Evolutionary conservation across 2,113 vertebrate genomes (phyloP).

Genomic region (Sitta europaea): DNA sequence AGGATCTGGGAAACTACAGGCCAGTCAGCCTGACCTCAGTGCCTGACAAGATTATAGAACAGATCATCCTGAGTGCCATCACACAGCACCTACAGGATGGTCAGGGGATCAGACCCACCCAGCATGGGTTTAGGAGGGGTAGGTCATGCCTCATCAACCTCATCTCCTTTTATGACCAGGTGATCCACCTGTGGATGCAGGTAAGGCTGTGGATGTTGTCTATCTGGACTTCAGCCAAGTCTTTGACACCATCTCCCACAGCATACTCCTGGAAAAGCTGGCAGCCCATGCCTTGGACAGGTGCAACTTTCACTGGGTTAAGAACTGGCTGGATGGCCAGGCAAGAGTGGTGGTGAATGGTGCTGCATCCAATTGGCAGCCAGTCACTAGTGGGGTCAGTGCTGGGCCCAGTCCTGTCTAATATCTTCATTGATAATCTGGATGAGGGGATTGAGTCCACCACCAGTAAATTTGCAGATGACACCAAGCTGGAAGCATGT

Average conservation of each 20-base stretch:
- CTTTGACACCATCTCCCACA: not conserved
- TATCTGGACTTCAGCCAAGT: not conserved
- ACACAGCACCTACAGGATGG: not conserved
- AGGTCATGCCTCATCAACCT: not conserved
- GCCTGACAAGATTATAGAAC: not conserved
- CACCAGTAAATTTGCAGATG: not conserved
- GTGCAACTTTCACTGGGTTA: not conserved
- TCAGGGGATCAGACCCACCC: not conserved
- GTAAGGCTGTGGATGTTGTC: not conserved
- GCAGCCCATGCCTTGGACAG: not conserved
- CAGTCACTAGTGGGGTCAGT: not conserved
- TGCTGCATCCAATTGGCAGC: not conserved
- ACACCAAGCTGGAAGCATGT: no score
- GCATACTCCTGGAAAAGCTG: not conserved
- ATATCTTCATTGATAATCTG: not conserved
- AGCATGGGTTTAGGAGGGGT: not conserved
- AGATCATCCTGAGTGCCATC: not conserved
- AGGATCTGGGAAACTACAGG: not conserved
- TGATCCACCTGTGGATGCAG: not conserved
- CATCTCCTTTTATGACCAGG: not conserved
- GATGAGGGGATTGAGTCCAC: not conserved
- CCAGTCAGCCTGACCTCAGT: not conserved
- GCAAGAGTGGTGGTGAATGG: not conserved
- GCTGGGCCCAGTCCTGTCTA: not conserved
- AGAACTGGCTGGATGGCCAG: not conserved